Percentiles rank a stretch among this genome's conserved stretches.
phyloP scores from a whole-genome alignment of 2,888 invertebrate genomes.

The Prosapia bicincta region DNA sequence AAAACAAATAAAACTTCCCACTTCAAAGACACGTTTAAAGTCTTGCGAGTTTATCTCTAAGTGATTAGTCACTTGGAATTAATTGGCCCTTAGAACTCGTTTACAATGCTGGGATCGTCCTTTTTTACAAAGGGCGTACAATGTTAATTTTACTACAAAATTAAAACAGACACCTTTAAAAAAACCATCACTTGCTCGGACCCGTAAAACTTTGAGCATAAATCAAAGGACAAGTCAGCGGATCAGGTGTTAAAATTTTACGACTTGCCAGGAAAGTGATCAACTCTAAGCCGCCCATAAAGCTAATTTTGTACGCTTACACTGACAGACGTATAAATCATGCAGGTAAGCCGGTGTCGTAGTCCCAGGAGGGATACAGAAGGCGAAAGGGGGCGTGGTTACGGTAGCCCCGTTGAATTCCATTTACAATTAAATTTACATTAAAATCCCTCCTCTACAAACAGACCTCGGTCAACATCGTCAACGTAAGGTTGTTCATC shows the following conservation, averaged over 20 bases:
- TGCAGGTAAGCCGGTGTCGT: background rate
- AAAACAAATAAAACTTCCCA: too few relatives aligned
- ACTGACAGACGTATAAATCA: background rate
- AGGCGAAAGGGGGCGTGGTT: background rate
- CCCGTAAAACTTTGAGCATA: background rate
- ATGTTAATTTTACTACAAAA: background rate
- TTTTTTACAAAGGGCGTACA: too few relatives aligned
- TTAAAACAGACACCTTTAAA: background rate
- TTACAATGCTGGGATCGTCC: too few relatives aligned
- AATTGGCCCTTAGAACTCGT: too few relatives aligned
- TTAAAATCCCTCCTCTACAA: too few relatives aligned
- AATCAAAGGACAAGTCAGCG: background rate
- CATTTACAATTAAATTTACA: background rate
- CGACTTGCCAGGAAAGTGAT: background rate
- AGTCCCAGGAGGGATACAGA: background rate
- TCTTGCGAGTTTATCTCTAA: background rate
- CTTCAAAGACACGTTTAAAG: background rate
- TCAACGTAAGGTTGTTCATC: too few relatives aligned
- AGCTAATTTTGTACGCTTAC: background rate
- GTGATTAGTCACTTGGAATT: background rate
- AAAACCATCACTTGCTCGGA: background rate
- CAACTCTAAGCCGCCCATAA: background rate
- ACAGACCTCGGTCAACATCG: too few relatives aligned
- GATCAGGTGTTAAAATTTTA: background rate
- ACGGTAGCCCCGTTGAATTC: background rate